Percentiles rank a stretch among this genome's conserved stretches.
Conservation (phyloP, 2,797 vertebrate species). For the Betta splendens region DNA sequence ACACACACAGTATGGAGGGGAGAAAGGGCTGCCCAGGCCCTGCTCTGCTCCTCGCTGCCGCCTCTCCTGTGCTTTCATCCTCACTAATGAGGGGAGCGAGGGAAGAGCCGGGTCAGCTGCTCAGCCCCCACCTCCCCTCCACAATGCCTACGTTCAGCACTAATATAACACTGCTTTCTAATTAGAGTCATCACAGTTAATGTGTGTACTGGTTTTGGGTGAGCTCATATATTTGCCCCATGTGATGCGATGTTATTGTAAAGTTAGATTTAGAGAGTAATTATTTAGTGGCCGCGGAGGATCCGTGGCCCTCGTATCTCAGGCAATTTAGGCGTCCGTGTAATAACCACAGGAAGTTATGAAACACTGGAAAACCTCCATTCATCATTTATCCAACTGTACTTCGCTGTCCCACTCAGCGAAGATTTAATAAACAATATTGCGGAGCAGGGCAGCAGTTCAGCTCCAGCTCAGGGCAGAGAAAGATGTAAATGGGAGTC, state of each 20-base stretch:
- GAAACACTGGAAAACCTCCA: conserved; percentile 51
- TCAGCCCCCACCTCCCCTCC: neutral
- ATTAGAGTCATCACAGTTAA: conserved; percentile 43
- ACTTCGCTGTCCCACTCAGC: conserved; percentile 42
- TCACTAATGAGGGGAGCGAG: conserved; percentile 43
- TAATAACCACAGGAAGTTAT: conserved; percentile 63
- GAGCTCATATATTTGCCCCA: conserved; percentile 9
- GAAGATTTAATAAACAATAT: conserved; percentile 70
- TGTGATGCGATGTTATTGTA: conserved; percentile 56
- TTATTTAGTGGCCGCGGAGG: conserved; percentile 44
- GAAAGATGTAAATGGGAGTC: conserved; percentile 61
- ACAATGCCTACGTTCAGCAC: conserved; percentile 16
- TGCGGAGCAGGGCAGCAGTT: conserved; percentile 31
- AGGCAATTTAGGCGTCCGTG: conserved; percentile 44
- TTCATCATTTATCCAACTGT: conserved; percentile 57
- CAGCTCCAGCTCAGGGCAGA: conserved; percentile 31
- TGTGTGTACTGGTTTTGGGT: conserved; percentile 19
- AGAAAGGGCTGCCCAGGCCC: conserved; percentile 10
- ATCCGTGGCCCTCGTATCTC: conserved; percentile 33
- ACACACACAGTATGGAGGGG: conserved; percentile 25
- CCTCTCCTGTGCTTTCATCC: conserved; percentile 19
- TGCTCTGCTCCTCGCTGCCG: conserved; percentile 15
- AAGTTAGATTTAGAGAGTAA: conserved; percentile 49
- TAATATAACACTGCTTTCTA: conserved; percentile 45
- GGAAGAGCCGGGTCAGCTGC: conserved; percentile 4